Conservation (phyloP, 1,140 invertebrate species). For the Drosophila willistoni region DNA sequence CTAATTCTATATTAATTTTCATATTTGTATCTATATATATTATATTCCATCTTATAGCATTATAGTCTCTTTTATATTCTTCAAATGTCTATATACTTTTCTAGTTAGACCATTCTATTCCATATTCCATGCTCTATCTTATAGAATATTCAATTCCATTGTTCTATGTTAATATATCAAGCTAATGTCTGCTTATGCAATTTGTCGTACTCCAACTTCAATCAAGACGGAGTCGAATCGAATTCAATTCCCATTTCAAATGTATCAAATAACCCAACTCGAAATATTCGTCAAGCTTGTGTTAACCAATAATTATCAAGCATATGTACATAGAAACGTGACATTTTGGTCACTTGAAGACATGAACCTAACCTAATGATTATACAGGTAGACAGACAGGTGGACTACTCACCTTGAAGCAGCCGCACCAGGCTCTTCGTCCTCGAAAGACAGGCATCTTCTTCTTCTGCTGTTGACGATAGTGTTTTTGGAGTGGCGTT, state of each 20-base stretch:
- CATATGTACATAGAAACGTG: conserved; percentile 55
- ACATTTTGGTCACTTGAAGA: conserved; percentile 25
- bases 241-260: conserved; percentile 36
- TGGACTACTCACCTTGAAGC: conserved; percentile 84
- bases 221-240: background rate
- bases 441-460: conserved; percentile 85
- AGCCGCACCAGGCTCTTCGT: conserved; percentile 86
- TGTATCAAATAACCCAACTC: conserved; percentile 14
- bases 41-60: no score
- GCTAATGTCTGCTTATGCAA: conserved; percentile 42
- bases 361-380: no score
- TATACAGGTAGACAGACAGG: no score
- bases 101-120: no score
- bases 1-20: no score
- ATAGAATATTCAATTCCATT: no score
- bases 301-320: background rate
- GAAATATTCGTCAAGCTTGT: no score
- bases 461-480: conserved; percentile 79
- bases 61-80: no score
- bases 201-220: conserved; percentile 41
- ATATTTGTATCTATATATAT: no score
- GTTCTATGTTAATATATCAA: no score
- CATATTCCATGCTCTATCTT: no score
- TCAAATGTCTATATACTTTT: no score
- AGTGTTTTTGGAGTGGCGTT: conserved; percentile 81